Evolutionary conservation across 2,797 vertebrate genomes (phyloP), one percentile per base, ranked within the genome.

Genomic region (Xiphophorus birchmanni): DNA sequence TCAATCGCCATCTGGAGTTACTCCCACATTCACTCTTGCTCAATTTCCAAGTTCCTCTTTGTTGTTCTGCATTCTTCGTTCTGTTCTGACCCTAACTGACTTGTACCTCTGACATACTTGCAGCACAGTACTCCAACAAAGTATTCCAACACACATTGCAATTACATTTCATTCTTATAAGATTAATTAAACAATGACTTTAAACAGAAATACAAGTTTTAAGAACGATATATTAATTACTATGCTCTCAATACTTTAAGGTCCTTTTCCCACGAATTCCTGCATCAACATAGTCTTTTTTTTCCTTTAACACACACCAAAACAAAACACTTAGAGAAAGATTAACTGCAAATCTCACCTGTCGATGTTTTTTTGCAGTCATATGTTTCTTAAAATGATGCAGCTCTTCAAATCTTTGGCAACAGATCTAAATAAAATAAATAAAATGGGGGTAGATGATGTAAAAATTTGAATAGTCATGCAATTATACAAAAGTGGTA

Each of bases 381-480:
- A 83, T 2, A 63, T 83, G 82, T 2, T 23, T 3, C 37, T 40
- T 83, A 47, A 76, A 73, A 4, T 0, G 0, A 23, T 0, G 18
- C 15, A 79, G 2, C 4, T 1, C n/a, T 7, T 0, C 5, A 76
- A 37, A 73, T 15, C 0, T 45, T 7, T 0, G 0, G 6, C 37
- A 4, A 56, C 82, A 83, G 13, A 73, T n/a, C 82, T 83, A 60
- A 12, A 45, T 63, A 23, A n/a, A 11, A 17, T 35, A 50, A 71
- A 18, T 11, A 35, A 65, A 74, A 37, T 45, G 45, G n/a, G 7
- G 56, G 18, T 0, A 75, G 1, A 77, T 75, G 8, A 58, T 6
- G 9, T 26, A 47, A 29, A 50, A 5, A 32, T 48, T 21, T 0
- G 13, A 72, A 15, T 8, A 4, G 4, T 11, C 65, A 69, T 69